A percentile compares a stretch with the other conserved stretches of the same genome.
phyloP scores from a whole-genome alignment of 2,888 invertebrate genomes.

The Geotrupes spiniger region DNA sequence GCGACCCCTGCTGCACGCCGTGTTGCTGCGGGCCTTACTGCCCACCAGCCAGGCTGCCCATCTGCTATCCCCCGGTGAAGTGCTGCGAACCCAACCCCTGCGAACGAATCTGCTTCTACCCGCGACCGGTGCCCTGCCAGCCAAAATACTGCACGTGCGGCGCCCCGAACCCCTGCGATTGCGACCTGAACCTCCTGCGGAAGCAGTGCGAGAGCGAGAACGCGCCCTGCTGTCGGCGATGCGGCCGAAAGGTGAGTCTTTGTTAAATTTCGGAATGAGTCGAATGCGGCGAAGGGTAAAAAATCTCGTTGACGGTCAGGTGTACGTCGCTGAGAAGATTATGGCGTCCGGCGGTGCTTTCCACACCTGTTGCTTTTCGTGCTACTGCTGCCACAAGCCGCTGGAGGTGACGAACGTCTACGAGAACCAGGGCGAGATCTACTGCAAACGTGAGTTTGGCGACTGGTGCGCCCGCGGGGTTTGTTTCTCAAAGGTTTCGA shows the following conservation, averaged over 20 bases:
- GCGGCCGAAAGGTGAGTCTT: slow-evolving; percentile 44
- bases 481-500: slow-evolving; percentile 9
- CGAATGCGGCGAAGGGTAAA: not conserved
- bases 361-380: slow-evolving; percentile 55
- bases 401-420: slow-evolving; percentile 51
- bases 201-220: slow-evolving; percentile 22
- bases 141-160: slow-evolving; percentile 33
- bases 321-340: slow-evolving; percentile 46
- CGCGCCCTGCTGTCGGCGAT: slow-evolving; percentile 43
- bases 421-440: slow-evolving; percentile 54
- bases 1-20: slow-evolving; percentile 17
- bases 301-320: slow-evolving; percentile 33
- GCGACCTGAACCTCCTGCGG: slow-evolving; percentile 26
- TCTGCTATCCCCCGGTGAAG: slow-evolving; percentile 37
- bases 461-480: not conserved
- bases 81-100: slow-evolving; percentile 40
- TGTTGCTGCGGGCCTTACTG: slow-evolving; percentile 23
- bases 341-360: slow-evolving; percentile 50
- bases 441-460: slow-evolving; percentile 54
- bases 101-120: slow-evolving; percentile 33
- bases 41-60: slow-evolving; percentile 27
- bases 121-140: slow-evolving; percentile 22
- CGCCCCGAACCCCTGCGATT: slow-evolving; percentile 30
- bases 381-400: slow-evolving; percentile 53
- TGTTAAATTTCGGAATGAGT: slow-evolving; percentile 2